Base-by-base conservation (phyloP, 2,888 invertebrate genomes). In the Leucophora obtusa region DNA sequence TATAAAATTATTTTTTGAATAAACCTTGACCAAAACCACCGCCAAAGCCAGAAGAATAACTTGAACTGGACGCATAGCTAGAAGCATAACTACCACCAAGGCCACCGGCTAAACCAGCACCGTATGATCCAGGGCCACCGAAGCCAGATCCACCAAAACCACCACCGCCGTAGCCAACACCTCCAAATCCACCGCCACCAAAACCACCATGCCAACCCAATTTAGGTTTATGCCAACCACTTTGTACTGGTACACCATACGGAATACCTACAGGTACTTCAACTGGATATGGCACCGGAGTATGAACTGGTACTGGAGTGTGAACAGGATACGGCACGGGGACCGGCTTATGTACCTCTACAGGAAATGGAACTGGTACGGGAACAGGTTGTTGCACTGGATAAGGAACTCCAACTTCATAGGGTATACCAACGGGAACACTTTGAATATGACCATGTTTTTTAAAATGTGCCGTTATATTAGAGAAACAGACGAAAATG, bases 111-210 rank as follows among this genome's bases (percentile, higher is more conserved):
- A 66, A 73, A 17, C 66, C 73, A 7, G 51, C 60, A 21, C 82
- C 74, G 8, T 65, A 72, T 17, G 78, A 81, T 14, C 81, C 73
- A 71, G 73, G 82, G 7, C 63, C 79, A 7, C 79, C 83, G 50
- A 82, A 83, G 3, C 85, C 72, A 7, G 72, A 53, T 1, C 83
- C 84, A 0, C 21, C 18, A 17, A 70, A 79, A 2, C 51, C 53
- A 54, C 24, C 56, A 43, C 62, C 74, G 43, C 84, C 83, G 51
- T 69, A 82, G 1, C 82, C 85, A 2, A 1, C 11, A 14, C 81
- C 82, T 1, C 58, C 60, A 14, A 47, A 35, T 18, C 77, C 76
- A 5, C 84, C 82, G 18, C 81, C 83, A 14, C 83, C 84, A 66
- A 70, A 81, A 14, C 77, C 80, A 15, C 71, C 78, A 28, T 28